Evolutionary conservation across 2,113 vertebrate genomes (phyloP), one percentile per base, ranked within the genome.

Genomic region (Sander vitreus): DNA sequence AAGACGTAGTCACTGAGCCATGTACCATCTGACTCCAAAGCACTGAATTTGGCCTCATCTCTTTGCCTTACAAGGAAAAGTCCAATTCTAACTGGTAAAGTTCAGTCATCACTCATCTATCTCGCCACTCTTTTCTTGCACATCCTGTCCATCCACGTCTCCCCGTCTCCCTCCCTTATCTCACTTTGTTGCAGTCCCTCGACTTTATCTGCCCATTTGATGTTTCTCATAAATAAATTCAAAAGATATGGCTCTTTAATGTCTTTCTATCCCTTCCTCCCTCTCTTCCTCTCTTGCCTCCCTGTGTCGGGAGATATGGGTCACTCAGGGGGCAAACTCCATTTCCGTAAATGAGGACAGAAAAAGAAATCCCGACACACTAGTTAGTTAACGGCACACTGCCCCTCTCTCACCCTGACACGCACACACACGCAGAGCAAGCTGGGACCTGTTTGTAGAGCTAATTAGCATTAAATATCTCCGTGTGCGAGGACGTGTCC

Each of bases 331-430:
- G 91, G 60, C 89, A 86, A 75, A 87, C 83, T 89, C 92, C 84
- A 92, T 94, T 93, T 93, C 86, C 88, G 85, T 89, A 92, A 90
- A 91, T 87, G 87, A 92, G 93, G 93, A 90, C 93, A 91, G 85
- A 83, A 92, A 89, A 85, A 90, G 85, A 91, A 91, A 91, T 86
- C 93, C 83, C 84, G 83, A 77, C 89, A 86, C 78, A 70, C 65
- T 62, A 74, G 86, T 93, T 90, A 90, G 79, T 91, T 86, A 90
- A 88, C 80, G 50, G 59, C 84, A 79, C 78, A 60, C 80, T 86
- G 75, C 62, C 84, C 82, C 69, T 66, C 30, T 21, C 18, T 88
- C 87, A 90, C 87, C 84, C 75, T 50, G 13, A 47, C 88, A 68
- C 78, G 0, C 88, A 75, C 79, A 76, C 83, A 47, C 79, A 60